Conservation (phyloP, 2,113 vertebrate species). For the Ciconia boyciana region DNA sequence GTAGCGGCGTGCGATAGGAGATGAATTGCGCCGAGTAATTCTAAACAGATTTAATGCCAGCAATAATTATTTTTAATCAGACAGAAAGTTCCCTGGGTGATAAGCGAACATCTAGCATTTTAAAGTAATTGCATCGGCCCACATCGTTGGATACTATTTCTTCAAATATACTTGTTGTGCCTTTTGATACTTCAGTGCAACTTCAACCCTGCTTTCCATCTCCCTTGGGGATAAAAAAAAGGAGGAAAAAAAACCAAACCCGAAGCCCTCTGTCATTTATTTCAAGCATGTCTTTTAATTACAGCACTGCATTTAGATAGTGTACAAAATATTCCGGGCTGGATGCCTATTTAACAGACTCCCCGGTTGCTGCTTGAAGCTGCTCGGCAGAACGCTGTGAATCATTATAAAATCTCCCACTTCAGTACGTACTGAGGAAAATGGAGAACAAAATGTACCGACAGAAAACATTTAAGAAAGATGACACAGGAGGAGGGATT, state of each 20-base stretch:
- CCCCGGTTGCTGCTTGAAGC: constrained; percentile 57
- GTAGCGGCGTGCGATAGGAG: constrained; percentile 52
- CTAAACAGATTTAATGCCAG: constrained; percentile 72
- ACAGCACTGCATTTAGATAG: constrained; percentile 21
- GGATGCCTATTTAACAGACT: constrained; percentile 57
- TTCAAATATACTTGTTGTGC: neutral
- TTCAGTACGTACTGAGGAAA: neutral
- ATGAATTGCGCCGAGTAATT: constrained; percentile 51
- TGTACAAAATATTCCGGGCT: constrained; percentile 47
- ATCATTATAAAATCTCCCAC: constrained; percentile 50
- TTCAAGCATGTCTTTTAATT: constrained; percentile 56
- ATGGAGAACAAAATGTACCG: constrained; percentile 57
- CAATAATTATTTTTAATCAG: constrained; percentile 79
- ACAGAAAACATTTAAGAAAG: neutral
- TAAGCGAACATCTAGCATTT: constrained; percentile 20
- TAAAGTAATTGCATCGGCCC: constrained; percentile 22
- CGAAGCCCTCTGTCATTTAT: constrained; percentile 25
- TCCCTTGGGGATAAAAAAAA: neutral
- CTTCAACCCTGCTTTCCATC: neutral
- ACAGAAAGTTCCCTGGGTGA: constrained; percentile 72
- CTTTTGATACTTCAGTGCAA: neutral
- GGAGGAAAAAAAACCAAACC: neutral
- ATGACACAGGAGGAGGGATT: neutral
- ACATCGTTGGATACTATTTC: constrained; percentile 24
- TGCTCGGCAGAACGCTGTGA: constrained; percentile 48